Percentiles rank a stretch among this genome's conserved stretches.
Conservation (phyloP, 1,140 invertebrate genomes). For the Drosophila erecta region DNA sequence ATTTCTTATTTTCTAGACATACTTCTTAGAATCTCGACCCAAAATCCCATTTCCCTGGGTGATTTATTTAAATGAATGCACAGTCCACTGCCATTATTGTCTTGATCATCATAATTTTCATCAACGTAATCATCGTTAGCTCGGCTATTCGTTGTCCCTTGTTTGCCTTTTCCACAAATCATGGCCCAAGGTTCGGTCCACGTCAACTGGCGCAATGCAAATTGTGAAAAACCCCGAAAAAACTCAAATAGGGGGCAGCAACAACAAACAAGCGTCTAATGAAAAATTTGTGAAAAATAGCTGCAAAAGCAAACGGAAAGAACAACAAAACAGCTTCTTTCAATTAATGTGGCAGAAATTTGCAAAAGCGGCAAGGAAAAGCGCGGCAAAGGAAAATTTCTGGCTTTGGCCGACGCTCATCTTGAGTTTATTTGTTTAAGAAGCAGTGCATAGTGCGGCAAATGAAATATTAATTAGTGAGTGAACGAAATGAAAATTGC, state of each 20-base stretch:
- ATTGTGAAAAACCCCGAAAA: conserved; percentile 54
- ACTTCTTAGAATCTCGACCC: neutral
- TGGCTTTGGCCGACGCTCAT: conserved; percentile 14
- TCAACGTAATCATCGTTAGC: conserved; percentile 6
- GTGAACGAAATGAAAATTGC: conserved; percentile 63
- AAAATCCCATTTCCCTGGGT: conserved; percentile 25
- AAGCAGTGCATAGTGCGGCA: conserved; percentile 33
- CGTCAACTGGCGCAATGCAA: conserved; percentile 26
- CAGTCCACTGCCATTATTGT: conserved; percentile 20
- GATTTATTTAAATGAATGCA: conserved; percentile 60
- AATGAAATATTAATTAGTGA: conserved; percentile 79
- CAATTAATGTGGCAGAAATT: conserved; percentile 65
- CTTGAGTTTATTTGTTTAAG: conserved; percentile 50
- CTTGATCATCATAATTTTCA: conserved; percentile 23
- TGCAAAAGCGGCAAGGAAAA: conserved; percentile 52
- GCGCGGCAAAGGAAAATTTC: conserved; percentile 36
- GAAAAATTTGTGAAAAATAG: conserved; percentile 49
- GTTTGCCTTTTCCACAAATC: conserved; percentile 37
- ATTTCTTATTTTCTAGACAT: neutral
- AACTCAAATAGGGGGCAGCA: conserved; percentile 12
- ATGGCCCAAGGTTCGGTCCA: conserved; percentile 34
- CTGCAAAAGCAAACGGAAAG: conserved; percentile 30
- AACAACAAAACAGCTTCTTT: conserved; percentile 33
- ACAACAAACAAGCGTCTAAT: conserved; percentile 69
- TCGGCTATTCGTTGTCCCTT: conserved; percentile 15